These are phyloP conservation scores for Brachionus paranguensis DNA, from an alignment of 1,140 invertebrate species.

Conservation along the genomic window DNA sequence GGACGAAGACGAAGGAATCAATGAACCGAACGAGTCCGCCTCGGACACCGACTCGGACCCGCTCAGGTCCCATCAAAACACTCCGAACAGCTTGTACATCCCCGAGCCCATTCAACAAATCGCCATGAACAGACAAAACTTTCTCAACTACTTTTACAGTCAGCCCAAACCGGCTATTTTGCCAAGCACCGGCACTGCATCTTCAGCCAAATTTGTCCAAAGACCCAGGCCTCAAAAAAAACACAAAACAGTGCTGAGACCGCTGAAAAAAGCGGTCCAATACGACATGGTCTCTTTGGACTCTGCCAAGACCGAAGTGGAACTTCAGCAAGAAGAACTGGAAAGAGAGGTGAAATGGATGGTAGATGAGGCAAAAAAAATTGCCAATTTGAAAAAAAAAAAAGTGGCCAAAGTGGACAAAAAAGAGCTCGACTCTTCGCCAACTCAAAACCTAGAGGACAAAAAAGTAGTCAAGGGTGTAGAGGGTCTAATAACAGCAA, in stretches of 20 bases:
- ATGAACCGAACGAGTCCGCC: background rate
- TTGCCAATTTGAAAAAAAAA: slow-evolving; percentile 14
- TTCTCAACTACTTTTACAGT: background rate
- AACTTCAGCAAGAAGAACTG: slow-evolving; percentile 2
- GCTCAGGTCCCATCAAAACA: background rate
- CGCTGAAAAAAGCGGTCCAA: background rate
- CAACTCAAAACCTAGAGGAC: background rate
- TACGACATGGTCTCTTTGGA: background rate
- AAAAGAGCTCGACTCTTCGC: background rate
- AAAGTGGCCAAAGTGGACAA: background rate
- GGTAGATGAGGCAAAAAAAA: background rate
- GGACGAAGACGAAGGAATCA: slow-evolving; percentile 16
- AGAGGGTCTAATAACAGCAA: slow-evolving; percentile 17
- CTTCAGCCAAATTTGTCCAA: background rate
- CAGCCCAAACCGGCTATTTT: slow-evolving; percentile 29
- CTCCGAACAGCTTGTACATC: background rate
- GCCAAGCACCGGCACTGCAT: background rate
- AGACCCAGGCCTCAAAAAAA: slow-evolving; percentile 31
- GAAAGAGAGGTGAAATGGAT: slow-evolving; percentile 4
- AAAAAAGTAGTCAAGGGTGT: slow-evolving; percentile 33
- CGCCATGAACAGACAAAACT: background rate
- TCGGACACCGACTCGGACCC: background rate
- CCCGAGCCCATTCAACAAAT: background rate
- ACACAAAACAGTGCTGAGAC: background rate
- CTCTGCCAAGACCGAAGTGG: background rate